Evolutionary conservation across 2,113 vertebrate genomes (phyloP).

Genomic region (Tapirus terrestris): DNA sequence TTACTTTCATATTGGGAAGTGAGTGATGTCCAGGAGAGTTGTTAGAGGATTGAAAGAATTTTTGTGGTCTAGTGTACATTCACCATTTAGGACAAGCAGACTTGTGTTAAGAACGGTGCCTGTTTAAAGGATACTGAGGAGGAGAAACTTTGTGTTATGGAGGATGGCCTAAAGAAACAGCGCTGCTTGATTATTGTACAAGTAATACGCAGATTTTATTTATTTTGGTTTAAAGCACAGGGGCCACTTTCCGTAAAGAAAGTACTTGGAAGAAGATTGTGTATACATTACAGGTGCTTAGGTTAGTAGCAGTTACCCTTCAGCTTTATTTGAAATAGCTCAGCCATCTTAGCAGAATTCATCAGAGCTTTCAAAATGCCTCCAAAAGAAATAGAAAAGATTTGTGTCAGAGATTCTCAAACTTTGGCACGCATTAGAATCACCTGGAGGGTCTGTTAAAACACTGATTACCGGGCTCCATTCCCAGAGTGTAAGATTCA

Average conservation of each 20-base stretch:
- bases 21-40: background rate
- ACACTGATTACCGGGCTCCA: background rate
- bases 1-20: background rate
- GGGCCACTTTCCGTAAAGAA: constrained; percentile 16
- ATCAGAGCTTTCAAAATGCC: background rate
- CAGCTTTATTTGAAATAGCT: constrained; percentile 37
- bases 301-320: background rate
- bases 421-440: constrained; percentile 3
- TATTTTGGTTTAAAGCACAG: constrained; percentile 20
- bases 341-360: background rate
- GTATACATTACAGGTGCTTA: background rate
- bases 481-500: background rate
- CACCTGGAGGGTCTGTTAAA: background rate
- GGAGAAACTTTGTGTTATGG: constrained; percentile 1
- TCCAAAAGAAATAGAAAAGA: background rate
- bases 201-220: background rate
- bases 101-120: background rate
- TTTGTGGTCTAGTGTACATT: background rate
- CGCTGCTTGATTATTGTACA: constrained; percentile 1
- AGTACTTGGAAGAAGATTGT: background rate
- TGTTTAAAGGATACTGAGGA: background rate
- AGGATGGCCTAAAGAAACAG: background rate
- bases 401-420: constrained; percentile 41
- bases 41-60: constrained; percentile 25
- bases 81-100: background rate